These are phyloP conservation scores for Lepidocyrtinus sp. DNA, from an alignment of 2,888 invertebrate species.

Conservation along the genomic window DNA sequence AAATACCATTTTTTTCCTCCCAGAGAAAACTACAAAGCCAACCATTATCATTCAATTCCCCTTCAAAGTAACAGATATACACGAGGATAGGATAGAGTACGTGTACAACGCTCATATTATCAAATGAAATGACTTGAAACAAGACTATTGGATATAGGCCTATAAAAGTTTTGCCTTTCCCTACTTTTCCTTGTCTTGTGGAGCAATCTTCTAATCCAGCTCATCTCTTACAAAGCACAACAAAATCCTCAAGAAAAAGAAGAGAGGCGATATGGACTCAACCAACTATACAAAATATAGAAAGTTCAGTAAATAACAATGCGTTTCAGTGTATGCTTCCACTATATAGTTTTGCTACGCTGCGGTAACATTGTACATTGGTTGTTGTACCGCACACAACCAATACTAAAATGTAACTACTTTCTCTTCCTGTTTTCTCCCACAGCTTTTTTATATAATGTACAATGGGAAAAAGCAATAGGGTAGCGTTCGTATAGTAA, in stretches of 20 bases:
- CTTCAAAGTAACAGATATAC: neutral
- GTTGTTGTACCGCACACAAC: constrained; percentile 18
- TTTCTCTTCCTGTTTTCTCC: neutral
- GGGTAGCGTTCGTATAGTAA: neutral
- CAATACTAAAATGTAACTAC: constrained; percentile 14
- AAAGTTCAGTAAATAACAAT: no score
- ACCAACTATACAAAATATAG: no score
- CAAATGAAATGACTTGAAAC: constrained; percentile 21
- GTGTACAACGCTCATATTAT: neutral
- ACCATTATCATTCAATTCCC: constrained; percentile 20
- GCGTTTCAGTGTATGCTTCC: no score
- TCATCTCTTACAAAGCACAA: constrained; percentile 14
- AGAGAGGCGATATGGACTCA: neutral
- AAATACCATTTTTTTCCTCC: neutral
- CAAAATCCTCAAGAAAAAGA: constrained; percentile 1
- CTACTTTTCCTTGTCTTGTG: neutral
- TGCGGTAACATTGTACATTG: constrained; percentile 4
- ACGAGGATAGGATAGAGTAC: neutral
- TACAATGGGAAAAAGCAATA: constrained; percentile 6
- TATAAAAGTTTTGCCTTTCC: constrained; percentile 1
- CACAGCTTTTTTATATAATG: neutral
- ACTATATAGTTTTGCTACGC: neutral
- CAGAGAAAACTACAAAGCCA: neutral
- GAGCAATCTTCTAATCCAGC: constrained; percentile 14
- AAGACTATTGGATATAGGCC: constrained; percentile 9